Evolutionary conservation across 2,888 invertebrate genomes (phyloP).

Genomic region (Hyposoter dolosus): DNA sequence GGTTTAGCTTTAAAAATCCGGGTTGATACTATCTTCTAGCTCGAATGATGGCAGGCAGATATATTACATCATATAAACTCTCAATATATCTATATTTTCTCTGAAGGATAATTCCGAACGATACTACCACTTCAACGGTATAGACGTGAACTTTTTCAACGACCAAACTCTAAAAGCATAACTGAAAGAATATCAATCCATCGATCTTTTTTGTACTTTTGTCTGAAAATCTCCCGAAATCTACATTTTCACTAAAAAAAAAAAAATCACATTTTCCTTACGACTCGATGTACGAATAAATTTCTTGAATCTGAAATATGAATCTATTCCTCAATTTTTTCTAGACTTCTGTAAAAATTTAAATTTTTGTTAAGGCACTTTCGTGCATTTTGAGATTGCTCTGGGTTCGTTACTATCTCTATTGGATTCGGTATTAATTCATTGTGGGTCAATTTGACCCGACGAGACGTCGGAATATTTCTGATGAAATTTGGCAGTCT

Average conservation of each 20-base stretch:
- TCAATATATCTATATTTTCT: conserved; percentile 1
- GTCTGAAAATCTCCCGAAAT: not conserved
- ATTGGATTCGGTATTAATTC: too few species aligned
- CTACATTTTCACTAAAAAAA: not conserved
- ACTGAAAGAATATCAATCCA: conserved; percentile 7
- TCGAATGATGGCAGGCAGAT: conserved; percentile 20
- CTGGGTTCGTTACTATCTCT: too few species aligned
- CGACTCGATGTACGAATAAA: not conserved
- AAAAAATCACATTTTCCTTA: not conserved
- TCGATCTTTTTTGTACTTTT: conserved; percentile 4
- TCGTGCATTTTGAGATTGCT: too few species aligned
- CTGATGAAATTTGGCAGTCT: too few species aligned
- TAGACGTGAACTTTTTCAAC: conserved; percentile 25
- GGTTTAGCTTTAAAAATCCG: conserved; percentile 40
- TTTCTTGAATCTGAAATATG: not conserved
- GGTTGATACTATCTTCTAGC: conserved; percentile 34
- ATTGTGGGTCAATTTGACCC: too few species aligned
- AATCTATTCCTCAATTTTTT: not conserved
- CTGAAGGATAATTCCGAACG: conserved; percentile 29
- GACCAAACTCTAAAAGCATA: conserved; percentile 16
- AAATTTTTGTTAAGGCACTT: not conserved
- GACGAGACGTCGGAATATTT: too few species aligned
- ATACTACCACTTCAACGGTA: conserved; percentile 28
- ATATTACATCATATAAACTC: conserved; percentile 12
- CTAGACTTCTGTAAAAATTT: not conserved